Conservation (phyloP, 2,113 vertebrate species). For the Nesoenas mayeri region DNA sequence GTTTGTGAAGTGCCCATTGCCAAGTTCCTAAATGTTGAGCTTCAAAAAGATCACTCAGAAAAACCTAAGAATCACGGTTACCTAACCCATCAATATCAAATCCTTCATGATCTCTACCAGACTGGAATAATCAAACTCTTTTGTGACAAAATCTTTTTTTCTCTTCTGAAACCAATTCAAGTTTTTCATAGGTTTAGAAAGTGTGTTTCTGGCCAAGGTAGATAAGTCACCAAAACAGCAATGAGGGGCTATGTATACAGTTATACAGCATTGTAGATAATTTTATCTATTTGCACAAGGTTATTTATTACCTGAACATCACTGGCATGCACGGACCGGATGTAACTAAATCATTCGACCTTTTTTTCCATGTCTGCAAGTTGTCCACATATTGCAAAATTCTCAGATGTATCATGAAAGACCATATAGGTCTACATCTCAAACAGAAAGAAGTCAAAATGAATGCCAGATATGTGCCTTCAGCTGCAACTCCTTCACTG, state of each 20-base stretch:
- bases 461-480: background rate
- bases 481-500: background rate
- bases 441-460: background rate
- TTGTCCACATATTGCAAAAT: background rate
- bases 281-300: background rate
- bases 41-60: background rate
- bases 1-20: background rate
- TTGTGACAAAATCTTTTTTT: background rate
- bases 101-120: background rate
- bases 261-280: background rate
- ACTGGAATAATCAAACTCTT: background rate
- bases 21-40: background rate
- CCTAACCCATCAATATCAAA: background rate
- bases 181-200: background rate
- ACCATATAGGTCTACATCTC: background rate
- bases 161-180: background rate
- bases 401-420: background rate
- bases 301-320: slow-evolving; percentile 5
- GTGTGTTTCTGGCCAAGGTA: background rate
- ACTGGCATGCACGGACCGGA: background rate
- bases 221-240: background rate
- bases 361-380: background rate
- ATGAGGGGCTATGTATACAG: background rate
- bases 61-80: background rate
- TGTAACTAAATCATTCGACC: background rate